Evolutionary conservation across 2,113 vertebrate species (phyloP), one percentile per base, ranked within the genome.

Genomic region (Oceanodroma tethys): DNA sequence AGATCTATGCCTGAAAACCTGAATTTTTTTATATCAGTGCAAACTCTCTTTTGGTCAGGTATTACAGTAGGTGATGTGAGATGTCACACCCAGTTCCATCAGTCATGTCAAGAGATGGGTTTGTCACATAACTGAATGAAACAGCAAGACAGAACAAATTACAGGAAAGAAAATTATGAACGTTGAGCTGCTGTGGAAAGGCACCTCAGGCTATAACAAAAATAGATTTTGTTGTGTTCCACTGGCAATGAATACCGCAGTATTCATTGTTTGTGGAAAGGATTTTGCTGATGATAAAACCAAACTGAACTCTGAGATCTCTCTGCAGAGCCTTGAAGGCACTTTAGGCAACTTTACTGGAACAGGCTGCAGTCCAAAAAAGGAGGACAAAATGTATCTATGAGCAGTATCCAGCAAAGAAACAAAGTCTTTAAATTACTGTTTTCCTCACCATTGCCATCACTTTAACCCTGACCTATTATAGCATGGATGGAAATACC

Each of bases 271-370:
- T 96, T 82, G 81, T 90, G 68, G 86, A 81, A 79, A 93, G 53
- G 45, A 63, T 95, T 95, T 87, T 94, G 59, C 73, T 94, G 88
- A 68, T 93, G 76, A 95, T 96, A 93, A 93, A 96, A 93, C 81
- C n/a, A 81, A 94, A 89, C 36, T 78, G 75, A 93, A 82, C 32
- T 42, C 50, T 42, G 29, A 88, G 47, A 87, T 85, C 42, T 85
- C 52, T 92, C 79, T 78, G 62, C 58, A 91, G 68, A 63, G 21
- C 62, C 72, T 56, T 52, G 62, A 87, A 95, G 52, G n/a, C 50
- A 90, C n/a, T 94, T 95, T 10, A 82, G 45, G 17, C 30, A 80
- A 67, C 34, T 87, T 87, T 71, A 18, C 42, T 80, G 19, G 38
- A 81, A 36, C 13, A 71, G 20, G n/a, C 12, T 9, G 6, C 13